Percentiles rank a stretch among this genome's conserved stretches.
Conservation (phyloP, 2,113 vertebrate species). For the Microcebus tavaratra region DNA sequence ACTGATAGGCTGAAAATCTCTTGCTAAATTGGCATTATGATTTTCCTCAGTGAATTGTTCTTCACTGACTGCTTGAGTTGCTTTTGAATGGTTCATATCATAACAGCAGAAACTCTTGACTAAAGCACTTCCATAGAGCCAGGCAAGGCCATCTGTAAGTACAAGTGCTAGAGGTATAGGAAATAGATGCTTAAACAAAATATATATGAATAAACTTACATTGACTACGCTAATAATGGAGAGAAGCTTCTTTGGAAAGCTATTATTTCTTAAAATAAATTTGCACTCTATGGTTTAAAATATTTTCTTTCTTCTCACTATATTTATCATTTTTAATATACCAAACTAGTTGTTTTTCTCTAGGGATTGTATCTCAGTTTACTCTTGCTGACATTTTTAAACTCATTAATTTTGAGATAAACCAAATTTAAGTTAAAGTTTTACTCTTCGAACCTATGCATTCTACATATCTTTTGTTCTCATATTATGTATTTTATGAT, state of each 20-base stretch:
- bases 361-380: not conserved
- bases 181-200: not conserved
- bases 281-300: not conserved
- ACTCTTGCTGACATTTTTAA: not conserved
- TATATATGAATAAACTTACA: not conserved
- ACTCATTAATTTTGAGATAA: not conserved
- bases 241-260: not conserved
- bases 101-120: slow-evolving; percentile 54
- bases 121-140: slow-evolving; percentile 33
- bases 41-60: slow-evolving; percentile 8
- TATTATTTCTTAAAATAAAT: not conserved
- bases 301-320: not conserved
- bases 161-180: not conserved
- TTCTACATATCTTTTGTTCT: not conserved
- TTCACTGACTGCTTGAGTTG: slow-evolving; percentile 48
- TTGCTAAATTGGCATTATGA: slow-evolving; percentile 26
- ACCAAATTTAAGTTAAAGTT: not conserved
- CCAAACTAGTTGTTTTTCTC: not conserved
- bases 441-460: not conserved
- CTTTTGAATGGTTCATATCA: slow-evolving; percentile 21
- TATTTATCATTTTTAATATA: not conserved
- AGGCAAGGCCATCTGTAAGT: slow-evolving; percentile 16
- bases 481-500: not conserved
- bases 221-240: not conserved
- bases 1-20: not conserved